Percentiles rank a stretch among this genome's conserved stretches.
Evolutionary conservation across 53 echinoderm and acorn worm genomes (phyloP).

Genomic region (Paelopatides confundens): DNA sequence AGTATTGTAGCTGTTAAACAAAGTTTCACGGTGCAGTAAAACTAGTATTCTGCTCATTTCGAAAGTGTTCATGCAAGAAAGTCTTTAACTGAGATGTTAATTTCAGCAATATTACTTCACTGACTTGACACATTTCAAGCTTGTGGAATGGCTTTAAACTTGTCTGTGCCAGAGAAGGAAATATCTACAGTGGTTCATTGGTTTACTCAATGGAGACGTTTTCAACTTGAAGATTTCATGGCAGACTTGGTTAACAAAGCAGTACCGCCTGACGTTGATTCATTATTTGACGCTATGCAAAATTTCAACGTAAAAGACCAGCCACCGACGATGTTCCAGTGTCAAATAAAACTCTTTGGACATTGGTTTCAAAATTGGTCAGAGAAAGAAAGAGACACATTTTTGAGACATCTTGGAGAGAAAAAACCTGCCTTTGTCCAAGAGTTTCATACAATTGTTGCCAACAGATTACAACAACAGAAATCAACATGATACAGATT

Average conservation of each 20-base stretch:
- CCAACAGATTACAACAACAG: conserved; percentile 47
- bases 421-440: conserved; percentile 64
- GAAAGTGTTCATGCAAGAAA: neutral
- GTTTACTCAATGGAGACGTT: conserved; percentile 79
- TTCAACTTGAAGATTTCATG: conserved; percentile 73
- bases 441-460: conserved; percentile 56
- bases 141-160: conserved; percentile 62
- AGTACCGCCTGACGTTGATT: conserved; percentile 68
- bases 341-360: conserved; percentile 75
- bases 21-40: too few species aligned
- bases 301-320: conserved; percentile 68
- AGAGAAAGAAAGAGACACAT: conserved; percentile 62
- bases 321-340: conserved; percentile 80
- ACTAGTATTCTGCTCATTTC: too few species aligned
- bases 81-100: neutral
- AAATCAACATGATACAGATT: conserved; percentile 12
- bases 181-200: conserved; percentile 74
- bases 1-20: too few species aligned
- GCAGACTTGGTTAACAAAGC: conserved; percentile 80
- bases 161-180: conserved; percentile 70
- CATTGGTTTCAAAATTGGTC: conserved; percentile 79
- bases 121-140: neutral
- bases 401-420: conserved; percentile 60
- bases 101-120: neutral
- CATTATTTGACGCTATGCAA: conserved; percentile 75